A percentile compares a stretch with the other conserved stretches of the same genome.
phyloP scores from a whole-genome alignment of 2,113 vertebrate genomes.

The Anarhynchus alexandrinus region DNA sequence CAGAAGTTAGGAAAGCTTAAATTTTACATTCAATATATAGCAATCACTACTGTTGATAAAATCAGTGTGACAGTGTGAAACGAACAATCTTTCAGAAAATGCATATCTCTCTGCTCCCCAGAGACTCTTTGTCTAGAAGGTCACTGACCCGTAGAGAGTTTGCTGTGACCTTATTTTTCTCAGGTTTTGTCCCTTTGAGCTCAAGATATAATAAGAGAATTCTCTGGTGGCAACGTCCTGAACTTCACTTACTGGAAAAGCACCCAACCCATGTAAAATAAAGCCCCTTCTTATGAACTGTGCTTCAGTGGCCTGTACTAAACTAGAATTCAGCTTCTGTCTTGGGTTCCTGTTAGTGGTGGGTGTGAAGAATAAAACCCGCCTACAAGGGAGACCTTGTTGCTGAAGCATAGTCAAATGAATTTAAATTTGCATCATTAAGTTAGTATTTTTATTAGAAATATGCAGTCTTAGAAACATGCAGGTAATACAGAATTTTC shows the following conservation, averaged over 20 bases:
- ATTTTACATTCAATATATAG: neutral
- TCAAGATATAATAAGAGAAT: conserved; percentile 19
- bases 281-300: neutral
- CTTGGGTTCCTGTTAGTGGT: neutral
- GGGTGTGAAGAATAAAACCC: neutral
- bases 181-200: conserved; percentile 28
- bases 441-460: neutral
- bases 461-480: neutral
- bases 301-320: neutral
- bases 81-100: neutral
- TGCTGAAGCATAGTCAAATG: neutral
- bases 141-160: neutral
- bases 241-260: conserved; percentile 14
- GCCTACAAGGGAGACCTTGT: neutral
- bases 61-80: conserved; percentile 20
- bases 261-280: neutral
- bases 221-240: conserved; percentile 6
- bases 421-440: neutral
- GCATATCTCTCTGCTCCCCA: neutral
- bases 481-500: neutral
- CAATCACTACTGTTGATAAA: neutral
- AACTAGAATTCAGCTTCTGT: neutral
- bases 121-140: conserved; percentile 14
- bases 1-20: neutral
- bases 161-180: conserved; percentile 44